Evolutionary conservation across 2,797 vertebrate species (phyloP).

Genomic region (Pyrocephalus nanus): DNA sequence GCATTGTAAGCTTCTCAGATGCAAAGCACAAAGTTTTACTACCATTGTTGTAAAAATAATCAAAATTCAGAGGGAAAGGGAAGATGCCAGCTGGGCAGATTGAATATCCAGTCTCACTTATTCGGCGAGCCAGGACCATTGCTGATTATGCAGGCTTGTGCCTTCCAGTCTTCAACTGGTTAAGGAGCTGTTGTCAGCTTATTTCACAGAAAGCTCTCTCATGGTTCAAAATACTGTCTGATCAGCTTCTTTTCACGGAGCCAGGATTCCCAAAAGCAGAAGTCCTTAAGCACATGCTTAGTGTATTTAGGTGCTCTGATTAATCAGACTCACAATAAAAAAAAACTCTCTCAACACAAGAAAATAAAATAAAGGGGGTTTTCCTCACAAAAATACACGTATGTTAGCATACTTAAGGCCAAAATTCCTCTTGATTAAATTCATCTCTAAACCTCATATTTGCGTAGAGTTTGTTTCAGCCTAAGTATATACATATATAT

Average conservation of each 20-base stretch:
- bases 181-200: slow-evolving; percentile 61
- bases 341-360: background rate
- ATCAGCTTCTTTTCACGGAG: slow-evolving; percentile 26
- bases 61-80: slow-evolving; percentile 31
- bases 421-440: background rate
- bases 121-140: background rate
- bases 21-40: slow-evolving; percentile 6
- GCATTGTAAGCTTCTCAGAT: background rate
- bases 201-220: slow-evolving; percentile 38
- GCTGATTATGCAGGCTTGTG: slow-evolving; percentile 24
- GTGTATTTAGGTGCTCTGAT: background rate
- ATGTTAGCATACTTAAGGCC: background rate
- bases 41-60: slow-evolving; percentile 42
- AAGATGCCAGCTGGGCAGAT: slow-evolving; percentile 49
- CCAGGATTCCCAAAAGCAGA: slow-evolving; percentile 19
- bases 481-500: background rate
- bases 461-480: background rate
- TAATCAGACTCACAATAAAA: background rate
- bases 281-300: slow-evolving; percentile 4
- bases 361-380: background rate
- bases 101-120: slow-evolving; percentile 18
- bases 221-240: slow-evolving; percentile 34
- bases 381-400: background rate
- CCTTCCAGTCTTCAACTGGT: slow-evolving; percentile 53
- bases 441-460: background rate